Conservation (phyloP, 2,888 invertebrate genomes). For the Gordius sp. region DNA sequence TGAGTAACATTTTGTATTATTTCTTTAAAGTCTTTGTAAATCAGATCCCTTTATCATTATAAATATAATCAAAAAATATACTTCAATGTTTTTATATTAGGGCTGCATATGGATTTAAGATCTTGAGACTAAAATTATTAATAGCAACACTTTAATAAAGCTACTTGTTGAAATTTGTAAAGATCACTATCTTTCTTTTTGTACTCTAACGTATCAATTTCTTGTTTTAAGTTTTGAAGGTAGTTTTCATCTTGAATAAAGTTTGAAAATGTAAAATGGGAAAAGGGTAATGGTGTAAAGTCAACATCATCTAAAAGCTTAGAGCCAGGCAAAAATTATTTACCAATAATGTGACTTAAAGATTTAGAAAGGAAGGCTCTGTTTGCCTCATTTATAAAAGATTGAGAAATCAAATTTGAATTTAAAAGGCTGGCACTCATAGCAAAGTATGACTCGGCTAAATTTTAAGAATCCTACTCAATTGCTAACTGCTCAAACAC, state of each 20-base stretch:
- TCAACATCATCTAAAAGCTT: not conserved
- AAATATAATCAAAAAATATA: conserved; percentile 1
- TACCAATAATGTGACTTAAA: not conserved
- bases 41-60: not conserved
- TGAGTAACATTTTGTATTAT: not conserved
- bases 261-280: not conserved
- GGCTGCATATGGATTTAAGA: not conserved
- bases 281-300: not conserved
- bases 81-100: conserved; percentile 10
- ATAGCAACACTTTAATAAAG: not conserved
- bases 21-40: conserved; percentile 10
- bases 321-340: not conserved
- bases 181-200: not conserved
- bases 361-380: not conserved
- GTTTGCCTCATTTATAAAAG: not conserved
- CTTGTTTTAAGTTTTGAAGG: not conserved
- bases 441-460: too few relatives aligned
- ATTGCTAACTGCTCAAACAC: too few relatives aligned
- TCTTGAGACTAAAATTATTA: conserved; percentile 4
- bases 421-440: too few relatives aligned
- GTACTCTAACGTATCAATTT: not conserved
- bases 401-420: too few relatives aligned
- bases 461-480: too few relatives aligned
- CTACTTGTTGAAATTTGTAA: conserved; percentile 6
- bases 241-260: not conserved